phyloP scores from a whole-genome alignment of 2,113 vertebrate species.

The Anhinga anhinga region DNA sequence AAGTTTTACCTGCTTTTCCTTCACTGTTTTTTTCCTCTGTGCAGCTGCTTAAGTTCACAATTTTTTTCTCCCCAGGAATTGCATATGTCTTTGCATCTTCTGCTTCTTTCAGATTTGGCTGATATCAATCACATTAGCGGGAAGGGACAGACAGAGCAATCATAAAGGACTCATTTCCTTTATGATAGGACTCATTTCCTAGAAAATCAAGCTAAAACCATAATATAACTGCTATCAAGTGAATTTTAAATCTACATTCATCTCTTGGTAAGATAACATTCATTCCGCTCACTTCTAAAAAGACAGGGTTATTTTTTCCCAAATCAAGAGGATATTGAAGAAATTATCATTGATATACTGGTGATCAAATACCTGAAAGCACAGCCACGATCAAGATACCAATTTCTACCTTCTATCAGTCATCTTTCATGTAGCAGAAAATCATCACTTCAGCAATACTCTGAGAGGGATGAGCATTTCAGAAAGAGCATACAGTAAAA shows the following conservation, averaged over 20 bases:
- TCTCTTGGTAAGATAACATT: not conserved
- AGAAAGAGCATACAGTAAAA: not conserved
- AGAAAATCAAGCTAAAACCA: constrained; percentile 31
- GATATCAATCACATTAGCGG: not conserved
- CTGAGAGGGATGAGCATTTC: not conserved
- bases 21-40: not conserved
- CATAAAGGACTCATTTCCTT: constrained; percentile 48
- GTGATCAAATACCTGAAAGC: not conserved
- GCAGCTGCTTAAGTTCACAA: not conserved
- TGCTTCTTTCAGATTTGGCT: not conserved
- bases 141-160: not conserved
- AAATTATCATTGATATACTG: not conserved
- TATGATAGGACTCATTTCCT: constrained; percentile 33
- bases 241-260: constrained; percentile 26
- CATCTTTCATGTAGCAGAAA: not conserved
- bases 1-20: not conserved
- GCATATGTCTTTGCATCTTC: not conserved
- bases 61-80: not conserved
- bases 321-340: constrained; percentile 60
- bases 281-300: not conserved
- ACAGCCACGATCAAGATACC: not conserved
- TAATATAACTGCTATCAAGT: not conserved
- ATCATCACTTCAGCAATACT: not conserved
- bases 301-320: not conserved
- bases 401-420: not conserved